These are phyloP conservation scores for Sprattus sprattus DNA, from an alignment of 2,113 vertebrate species.

Conservation along the genomic window DNA sequence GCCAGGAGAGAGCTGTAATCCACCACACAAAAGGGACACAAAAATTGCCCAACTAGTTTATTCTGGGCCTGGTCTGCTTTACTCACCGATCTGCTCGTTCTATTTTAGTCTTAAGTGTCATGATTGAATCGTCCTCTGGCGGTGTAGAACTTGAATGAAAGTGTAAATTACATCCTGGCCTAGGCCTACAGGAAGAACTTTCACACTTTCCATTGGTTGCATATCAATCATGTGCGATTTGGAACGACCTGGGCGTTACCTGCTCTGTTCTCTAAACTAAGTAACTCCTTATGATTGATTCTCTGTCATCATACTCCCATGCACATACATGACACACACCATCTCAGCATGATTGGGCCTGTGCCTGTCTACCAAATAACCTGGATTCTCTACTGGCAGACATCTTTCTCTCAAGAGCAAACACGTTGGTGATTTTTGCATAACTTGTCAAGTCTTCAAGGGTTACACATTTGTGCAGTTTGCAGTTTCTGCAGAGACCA, in stretches of 20 bases:
- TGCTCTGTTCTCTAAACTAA: not conserved
- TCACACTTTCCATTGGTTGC: not conserved
- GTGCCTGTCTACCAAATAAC: too few species aligned
- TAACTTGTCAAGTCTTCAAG: too few species aligned
- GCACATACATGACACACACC: too few species aligned
- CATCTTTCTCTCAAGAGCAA: too few species aligned
- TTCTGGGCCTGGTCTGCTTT: slow-evolving; percentile 21
- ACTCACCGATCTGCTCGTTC: not conserved
- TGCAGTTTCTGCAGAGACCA: too few species aligned
- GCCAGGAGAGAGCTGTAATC: slow-evolving; percentile 49
- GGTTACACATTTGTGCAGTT: too few species aligned
- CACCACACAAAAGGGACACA: slow-evolving; percentile 55
- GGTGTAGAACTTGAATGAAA: not conserved
- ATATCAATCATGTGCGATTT: not conserved
- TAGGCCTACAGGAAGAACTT: not conserved
- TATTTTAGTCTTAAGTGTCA: not conserved
- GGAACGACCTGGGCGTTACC: not conserved
- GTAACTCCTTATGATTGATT: too few species aligned
- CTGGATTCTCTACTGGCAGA: too few species aligned
- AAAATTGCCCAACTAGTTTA: slow-evolving; percentile 45
- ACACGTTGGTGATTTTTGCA: too few species aligned
- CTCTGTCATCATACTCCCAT: not conserved
- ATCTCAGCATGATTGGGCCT: too few species aligned
- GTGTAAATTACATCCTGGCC: not conserved
- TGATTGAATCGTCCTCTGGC: not conserved